Base-by-base conservation (phyloP, 2,113 vertebrate species). In the Aramus guarauna region DNA sequence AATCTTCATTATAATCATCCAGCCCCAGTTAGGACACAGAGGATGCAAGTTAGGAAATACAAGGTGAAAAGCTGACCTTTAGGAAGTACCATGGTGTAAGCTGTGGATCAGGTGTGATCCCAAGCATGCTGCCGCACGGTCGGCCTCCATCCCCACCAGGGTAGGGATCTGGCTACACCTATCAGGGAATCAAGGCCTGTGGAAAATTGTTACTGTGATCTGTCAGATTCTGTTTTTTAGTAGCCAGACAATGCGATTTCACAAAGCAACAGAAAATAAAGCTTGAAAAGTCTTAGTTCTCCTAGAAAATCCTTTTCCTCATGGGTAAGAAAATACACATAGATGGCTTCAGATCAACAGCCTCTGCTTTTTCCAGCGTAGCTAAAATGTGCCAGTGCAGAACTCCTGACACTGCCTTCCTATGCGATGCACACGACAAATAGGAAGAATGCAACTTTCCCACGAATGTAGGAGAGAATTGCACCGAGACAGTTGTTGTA, bases 381-480 rank as follows among this genome's bases (percentile, higher is more conserved):
- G 52, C 52, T 71, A 17, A 20, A 82, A 58, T 0, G 0, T 9
- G 27, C 39, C 23, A 68, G 23, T 4, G 27, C 20, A 62, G 15
- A 50, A 58, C 10, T 71, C 73, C 52, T 68, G 37, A 27, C 50
- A 32, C 27, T 73, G 29, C 72, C n/a, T 48, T 53, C 41, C 67
- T 32, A 5, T 9, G 8, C 68, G 56, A 63, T 1, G 22, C n/a
- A 75, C 22, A 19, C 23, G 36, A 37, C 72, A 34, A 83, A 5
- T 0, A n/a, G 29, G 63, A 45, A 75, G n/a, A 79, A 69, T 62
- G 10, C 11, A 48, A 62, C 52, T 53, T 74, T 45, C 11, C 71
- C 23, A 5, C 5, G 50, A 7, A 6, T 7, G 3, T 1, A 75
- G 48, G 45, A 90, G 23, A 59, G 45, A 69, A 80, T 1, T 37